A percentile compares a stretch with the other conserved stretches of the same genome.
These are phyloP conservation scores for Pemphigus obesinymphae DNA, from an alignment of 1,140 invertebrate species.

Conservation along the genomic window DNA sequence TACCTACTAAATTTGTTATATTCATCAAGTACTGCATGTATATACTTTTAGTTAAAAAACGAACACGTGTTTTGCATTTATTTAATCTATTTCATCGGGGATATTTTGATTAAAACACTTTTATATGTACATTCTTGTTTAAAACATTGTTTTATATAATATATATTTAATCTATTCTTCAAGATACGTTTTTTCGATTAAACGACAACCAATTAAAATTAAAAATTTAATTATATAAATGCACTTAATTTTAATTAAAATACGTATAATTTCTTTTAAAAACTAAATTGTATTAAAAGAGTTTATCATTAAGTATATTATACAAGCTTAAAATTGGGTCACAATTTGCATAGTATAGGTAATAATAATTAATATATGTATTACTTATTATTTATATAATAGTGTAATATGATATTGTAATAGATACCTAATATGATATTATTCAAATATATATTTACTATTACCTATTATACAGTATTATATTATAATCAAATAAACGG, in stretches of 20 bases:
- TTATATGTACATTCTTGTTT: background rate
- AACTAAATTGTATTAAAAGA: too few species aligned
- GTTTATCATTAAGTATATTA: too few species aligned
- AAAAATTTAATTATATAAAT: too few species aligned
- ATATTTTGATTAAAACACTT: too few species aligned
- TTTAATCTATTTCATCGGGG: background rate
- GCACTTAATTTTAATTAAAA: too few species aligned
- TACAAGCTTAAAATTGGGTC: background rate
- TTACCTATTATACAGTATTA: too few species aligned
- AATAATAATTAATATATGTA: background rate
- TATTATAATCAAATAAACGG: too few species aligned
- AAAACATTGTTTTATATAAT: background rate
- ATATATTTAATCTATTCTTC: background rate
- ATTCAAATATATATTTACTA: too few species aligned
- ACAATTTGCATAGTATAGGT: background rate
- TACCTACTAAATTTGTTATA: background rate
- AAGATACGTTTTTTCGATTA: background rate
- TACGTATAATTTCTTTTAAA: too few species aligned
- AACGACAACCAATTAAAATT: background rate
- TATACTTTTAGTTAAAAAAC: background rate
- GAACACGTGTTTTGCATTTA: background rate
- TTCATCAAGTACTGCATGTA: background rate
- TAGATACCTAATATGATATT: background rate
- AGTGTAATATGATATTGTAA: background rate
- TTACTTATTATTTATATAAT: background rate